Conservation (phyloP, 1,140 invertebrate genomes). For the Mercenaria mercenaria region DNA sequence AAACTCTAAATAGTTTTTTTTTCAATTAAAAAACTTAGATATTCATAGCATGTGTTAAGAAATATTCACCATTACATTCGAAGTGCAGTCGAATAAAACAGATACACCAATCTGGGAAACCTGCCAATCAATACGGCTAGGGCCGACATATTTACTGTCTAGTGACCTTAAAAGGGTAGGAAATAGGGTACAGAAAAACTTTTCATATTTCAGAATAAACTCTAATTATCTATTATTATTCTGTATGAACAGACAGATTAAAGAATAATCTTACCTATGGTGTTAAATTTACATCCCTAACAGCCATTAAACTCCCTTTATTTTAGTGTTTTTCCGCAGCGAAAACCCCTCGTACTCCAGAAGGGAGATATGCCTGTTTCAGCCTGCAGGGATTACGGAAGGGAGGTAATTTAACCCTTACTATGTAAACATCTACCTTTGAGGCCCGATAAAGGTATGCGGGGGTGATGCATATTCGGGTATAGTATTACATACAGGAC, state of each 20-base stretch:
- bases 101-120: constrained; percentile 20
- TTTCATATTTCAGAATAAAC: not conserved
- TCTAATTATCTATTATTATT: not conserved
- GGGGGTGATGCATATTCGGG: not conserved
- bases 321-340: constrained; percentile 50
- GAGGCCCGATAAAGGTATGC: constrained; percentile 50
- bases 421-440: constrained; percentile 54
- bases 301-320: constrained; percentile 36
- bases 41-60: not conserved
- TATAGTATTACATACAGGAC: not conserved
- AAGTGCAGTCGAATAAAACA: not conserved
- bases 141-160: constrained; percentile 65
- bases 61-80: not conserved
- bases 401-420: constrained; percentile 68
- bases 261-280: constrained; percentile 53
- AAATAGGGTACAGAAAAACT: constrained; percentile 65
- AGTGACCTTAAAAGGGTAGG: constrained; percentile 65
- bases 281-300: constrained; percentile 31
- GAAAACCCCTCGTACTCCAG: constrained; percentile 52
- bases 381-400: constrained; percentile 65
- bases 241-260: not conserved
- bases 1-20: not conserved
- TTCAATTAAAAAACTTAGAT: not conserved
- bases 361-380: constrained; percentile 54
- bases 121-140: constrained; percentile 65